phyloP scores from a whole-genome alignment of 2,888 invertebrate genomes.

The Apotomis capreana region DNA sequence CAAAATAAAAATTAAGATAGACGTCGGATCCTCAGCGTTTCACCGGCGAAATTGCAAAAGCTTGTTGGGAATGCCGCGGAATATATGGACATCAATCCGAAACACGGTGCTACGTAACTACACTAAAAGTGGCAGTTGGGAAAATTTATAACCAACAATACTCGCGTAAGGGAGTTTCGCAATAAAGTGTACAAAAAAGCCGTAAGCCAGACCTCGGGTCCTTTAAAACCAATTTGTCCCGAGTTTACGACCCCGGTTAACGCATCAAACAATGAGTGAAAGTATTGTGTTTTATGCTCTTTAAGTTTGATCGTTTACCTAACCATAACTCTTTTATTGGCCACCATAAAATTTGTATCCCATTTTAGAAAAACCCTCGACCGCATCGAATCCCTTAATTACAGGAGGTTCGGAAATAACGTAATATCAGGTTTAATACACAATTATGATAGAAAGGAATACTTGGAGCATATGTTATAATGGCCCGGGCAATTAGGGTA shows the following conservation, averaged over 20 bases:
- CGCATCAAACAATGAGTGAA: slow-evolving; percentile 74
- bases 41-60: slow-evolving; percentile 50
- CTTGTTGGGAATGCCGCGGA: slow-evolving; percentile 46
- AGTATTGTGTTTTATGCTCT: slow-evolving; percentile 71
- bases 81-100: slow-evolving; percentile 54
- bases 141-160: slow-evolving; percentile 51
- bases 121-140: slow-evolving; percentile 50
- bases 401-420: slow-evolving; percentile 48
- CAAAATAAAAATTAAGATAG: slow-evolving; percentile 27
- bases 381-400: slow-evolving; percentile 57
- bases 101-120: slow-evolving; percentile 50
- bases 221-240: slow-evolving; percentile 76
- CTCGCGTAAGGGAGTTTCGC: slow-evolving; percentile 53
- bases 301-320: slow-evolving; percentile 73
- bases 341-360: slow-evolving; percentile 51
- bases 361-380: slow-evolving; percentile 48
- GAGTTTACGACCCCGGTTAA: slow-evolving; percentile 71
- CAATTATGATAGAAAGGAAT: slow-evolving; percentile 57
- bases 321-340: slow-evolving; percentile 67
- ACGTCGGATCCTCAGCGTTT: slow-evolving; percentile 29
- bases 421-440: slow-evolving; percentile 55
- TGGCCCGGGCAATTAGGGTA: slow-evolving; percentile 68
- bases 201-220: slow-evolving; percentile 56
- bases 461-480: slow-evolving; percentile 57
- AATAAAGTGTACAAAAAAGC: slow-evolving; percentile 60